These are phyloP conservation scores for Calyptommatus sinebrachiatus DNA, from an alignment of 2,113 vertebrate genomes.

Conservation along the genomic window DNA sequence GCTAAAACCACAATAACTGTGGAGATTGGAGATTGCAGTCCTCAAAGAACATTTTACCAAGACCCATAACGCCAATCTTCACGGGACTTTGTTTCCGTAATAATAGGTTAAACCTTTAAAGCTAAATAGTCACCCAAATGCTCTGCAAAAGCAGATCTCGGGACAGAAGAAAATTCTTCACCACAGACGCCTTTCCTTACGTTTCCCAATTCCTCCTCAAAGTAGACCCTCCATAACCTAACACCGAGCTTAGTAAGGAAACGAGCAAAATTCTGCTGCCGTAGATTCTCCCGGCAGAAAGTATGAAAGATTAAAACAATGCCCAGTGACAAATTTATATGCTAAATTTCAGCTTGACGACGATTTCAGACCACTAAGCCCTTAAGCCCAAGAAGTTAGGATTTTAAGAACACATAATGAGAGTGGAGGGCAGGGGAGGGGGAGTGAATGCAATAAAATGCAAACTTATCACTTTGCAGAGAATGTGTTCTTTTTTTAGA, in stretches of 20 bases:
- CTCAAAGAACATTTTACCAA: no score
- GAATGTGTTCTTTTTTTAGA: conserved; percentile 10
- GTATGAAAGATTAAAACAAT: conserved; percentile 57
- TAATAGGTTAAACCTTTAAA: no score
- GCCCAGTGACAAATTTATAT: conserved; percentile 49
- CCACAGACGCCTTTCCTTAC: background rate
- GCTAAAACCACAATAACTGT: no score
- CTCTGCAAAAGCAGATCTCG: no score
- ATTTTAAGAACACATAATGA: conserved; percentile 57
- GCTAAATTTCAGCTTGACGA: conserved; percentile 57
- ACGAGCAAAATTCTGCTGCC: background rate
- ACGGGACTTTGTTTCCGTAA: no score
- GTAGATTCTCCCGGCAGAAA: conserved; percentile 49
- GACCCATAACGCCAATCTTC: no score
- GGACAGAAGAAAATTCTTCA: no score
- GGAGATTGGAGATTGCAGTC: no score
- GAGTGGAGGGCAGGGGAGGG: background rate
- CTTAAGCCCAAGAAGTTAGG: conserved; percentile 61
- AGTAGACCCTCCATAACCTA: conserved; percentile 28
- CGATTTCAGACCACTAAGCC: conserved; percentile 62
- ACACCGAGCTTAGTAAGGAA: background rate
- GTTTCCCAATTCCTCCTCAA: conserved; percentile 41
- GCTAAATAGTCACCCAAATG: no score
- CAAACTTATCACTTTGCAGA: conserved; percentile 45
- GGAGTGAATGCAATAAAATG: conserved; percentile 49